phyloP scores from a whole-genome alignment of 2,113 vertebrate species.

The Odontophorus gujanensis region DNA sequence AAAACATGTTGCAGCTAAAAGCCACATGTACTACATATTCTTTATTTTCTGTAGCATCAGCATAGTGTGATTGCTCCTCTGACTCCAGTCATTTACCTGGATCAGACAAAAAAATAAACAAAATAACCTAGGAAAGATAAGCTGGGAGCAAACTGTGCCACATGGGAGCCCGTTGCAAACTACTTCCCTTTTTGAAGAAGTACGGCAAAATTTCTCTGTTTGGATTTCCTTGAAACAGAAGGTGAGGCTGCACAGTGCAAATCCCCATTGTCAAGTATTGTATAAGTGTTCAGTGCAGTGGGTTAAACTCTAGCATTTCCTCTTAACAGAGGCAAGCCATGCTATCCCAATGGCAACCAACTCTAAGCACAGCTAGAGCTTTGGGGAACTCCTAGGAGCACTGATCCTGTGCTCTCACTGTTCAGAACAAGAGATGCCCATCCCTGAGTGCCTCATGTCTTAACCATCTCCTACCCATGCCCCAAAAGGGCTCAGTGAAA shows the following conservation, averaged over 20 bases:
- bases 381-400: not conserved
- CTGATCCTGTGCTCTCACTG: not conserved
- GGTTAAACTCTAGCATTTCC: not conserved
- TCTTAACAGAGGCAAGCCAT: not conserved
- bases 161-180: not conserved
- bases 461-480: not conserved
- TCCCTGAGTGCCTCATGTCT: not conserved
- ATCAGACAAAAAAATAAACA: not conserved
- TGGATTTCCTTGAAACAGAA: not conserved
- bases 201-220: not conserved
- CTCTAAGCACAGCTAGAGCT: not conserved
- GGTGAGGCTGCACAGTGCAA: not conserved
- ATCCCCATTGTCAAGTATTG: not conserved
- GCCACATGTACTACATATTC: not conserved
- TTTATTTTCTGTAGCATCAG: not conserved
- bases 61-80: not conserved
- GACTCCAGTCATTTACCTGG: not conserved
- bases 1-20: not conserved
- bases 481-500: not conserved
- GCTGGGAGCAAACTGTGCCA: not conserved
- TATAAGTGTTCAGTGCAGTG: not conserved
- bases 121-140: not conserved
- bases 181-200: not conserved
- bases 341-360: not conserved
- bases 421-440: not conserved